Percentiles rank a stretch among this genome's conserved stretches.
phyloP scores from a whole-genome alignment of 2,888 invertebrate species.

The Marasmarcha lunaedactyla region DNA sequence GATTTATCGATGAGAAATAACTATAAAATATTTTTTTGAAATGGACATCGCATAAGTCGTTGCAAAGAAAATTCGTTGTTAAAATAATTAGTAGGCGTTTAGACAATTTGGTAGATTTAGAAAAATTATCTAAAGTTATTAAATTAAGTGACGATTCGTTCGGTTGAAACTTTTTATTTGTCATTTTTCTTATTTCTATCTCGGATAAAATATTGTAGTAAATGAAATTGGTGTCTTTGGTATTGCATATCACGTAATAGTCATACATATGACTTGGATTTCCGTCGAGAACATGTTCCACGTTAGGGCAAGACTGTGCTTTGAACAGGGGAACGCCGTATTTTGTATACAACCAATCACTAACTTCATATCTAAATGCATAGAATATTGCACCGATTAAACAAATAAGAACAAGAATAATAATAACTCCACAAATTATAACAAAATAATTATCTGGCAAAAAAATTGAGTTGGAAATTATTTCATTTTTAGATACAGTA shows the following conservation, averaged over 20 bases:
- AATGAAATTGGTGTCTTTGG: constrained; percentile 80
- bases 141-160: constrained; percentile 76
- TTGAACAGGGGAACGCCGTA: constrained; percentile 84
- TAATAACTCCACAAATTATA: constrained; percentile 78
- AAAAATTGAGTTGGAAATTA: constrained; percentile 71
- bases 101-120: constrained; percentile 57
- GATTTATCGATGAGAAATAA: constrained; percentile 57
- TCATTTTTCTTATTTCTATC: constrained; percentile 77
- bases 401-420: constrained; percentile 76
- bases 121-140: constrained; percentile 63
- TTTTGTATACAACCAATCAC: constrained; percentile 83
- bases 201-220: constrained; percentile 77
- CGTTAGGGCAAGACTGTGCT: constrained; percentile 74
- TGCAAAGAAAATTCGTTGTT: constrained; percentile 69
- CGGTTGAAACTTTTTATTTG: constrained; percentile 77
- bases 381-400: constrained; percentile 78
- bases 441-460: constrained; percentile 80
- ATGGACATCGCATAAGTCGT: constrained; percentile 58
- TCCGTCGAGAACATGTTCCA: constrained; percentile 74
- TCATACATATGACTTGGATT: constrained; percentile 83
- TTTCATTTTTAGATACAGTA: constrained; percentile 56
- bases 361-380: constrained; percentile 81
- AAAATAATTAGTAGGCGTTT: constrained; percentile 69
- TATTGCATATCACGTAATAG: constrained; percentile 89
- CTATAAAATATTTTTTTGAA: constrained; percentile 63